Conservation (phyloP, 1,140 invertebrate genomes). For the Heterodera schachtii region DNA sequence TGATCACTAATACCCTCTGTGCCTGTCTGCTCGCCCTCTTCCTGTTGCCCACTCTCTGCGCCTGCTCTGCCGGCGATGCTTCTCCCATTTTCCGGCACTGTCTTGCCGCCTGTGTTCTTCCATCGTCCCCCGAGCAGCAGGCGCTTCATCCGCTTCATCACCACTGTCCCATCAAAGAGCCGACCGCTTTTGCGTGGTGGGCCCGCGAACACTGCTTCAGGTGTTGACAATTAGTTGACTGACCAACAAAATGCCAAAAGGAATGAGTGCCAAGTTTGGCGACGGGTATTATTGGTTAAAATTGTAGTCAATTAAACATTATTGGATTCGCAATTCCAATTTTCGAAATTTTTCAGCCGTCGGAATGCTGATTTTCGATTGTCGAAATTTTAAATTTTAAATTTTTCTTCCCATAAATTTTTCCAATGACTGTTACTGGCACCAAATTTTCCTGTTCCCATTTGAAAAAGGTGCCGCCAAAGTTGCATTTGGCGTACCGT, state of each 20-base stretch:
- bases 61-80: slow-evolving; percentile 32
- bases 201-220: slow-evolving; percentile 41
- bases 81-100: slow-evolving; percentile 36
- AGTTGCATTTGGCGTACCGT: slow-evolving; percentile 92
- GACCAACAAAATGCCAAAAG: too few species aligned
- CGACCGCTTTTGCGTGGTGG: slow-evolving; percentile 39
- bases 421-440: neutral
- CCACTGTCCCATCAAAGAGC: slow-evolving; percentile 30
- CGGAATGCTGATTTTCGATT: too few species aligned
- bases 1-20: neutral
- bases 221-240: slow-evolving; percentile 5
- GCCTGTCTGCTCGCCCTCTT: neutral
- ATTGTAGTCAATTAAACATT: too few species aligned
- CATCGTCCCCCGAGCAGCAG: neutral
- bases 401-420: too few species aligned
- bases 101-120: slow-evolving; percentile 9
- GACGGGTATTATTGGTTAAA: too few species aligned
- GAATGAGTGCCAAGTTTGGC: too few species aligned
- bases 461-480: slow-evolving; percentile 70
- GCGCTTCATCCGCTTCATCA: neutral
- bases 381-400: too few species aligned
- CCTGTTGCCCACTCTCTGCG: neutral
- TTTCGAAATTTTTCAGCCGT: too few species aligned
- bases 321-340: too few species aligned
- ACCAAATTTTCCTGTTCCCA: slow-evolving; percentile 6